Evolutionary conservation across 2,888 invertebrate species (phyloP), one percentile per base, ranked within the genome.

Genomic region (Xylocampa areola): DNA sequence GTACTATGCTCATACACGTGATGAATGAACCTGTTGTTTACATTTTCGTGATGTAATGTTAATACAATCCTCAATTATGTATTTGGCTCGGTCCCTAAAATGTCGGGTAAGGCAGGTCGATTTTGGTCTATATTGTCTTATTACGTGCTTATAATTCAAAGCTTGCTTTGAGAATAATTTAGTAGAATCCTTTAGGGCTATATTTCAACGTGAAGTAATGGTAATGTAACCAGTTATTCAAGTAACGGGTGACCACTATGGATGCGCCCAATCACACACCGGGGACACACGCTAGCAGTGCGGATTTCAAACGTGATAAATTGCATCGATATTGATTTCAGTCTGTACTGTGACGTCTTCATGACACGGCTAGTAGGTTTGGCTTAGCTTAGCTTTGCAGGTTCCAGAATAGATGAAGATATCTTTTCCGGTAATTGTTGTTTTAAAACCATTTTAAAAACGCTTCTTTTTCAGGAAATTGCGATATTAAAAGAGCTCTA

Each of bases 261-360:
- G 58, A 68, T 68, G 48, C 49, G 32, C 37, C 59, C 51, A 68
- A 67, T 68, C 57, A 63, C 58, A 53, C 68, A 36, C 59, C 29
- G 37, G 68, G 67, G 69, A 68, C 69, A 52, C 33, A 47, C 45
- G 39, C 52, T 43, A 47, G 53, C 69, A 58, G 32, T 64, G 59
- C 52, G 53, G 59, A 59, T 50, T 59, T 19, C 59, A 36, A 68
- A 53, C 59, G 37, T 64, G 59, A 68, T 59, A 50, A 53, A 68
- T 68, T 68, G 68, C 52, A 68, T 25, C 25, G 49, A 64, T 64
- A 68, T 68, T 67, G 66, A 68, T 63, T 67, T 68, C 64, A 52
- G 36, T 35, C 23, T 47, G 36, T 33, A 48, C 48, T 40, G 43
- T 63, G 57, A 68, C 33, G 43, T 51, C 55, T 50, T 27, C 45